Evolutionary conservation across 2,888 invertebrate genomes (phyloP).

Genomic region (Eupithecia subfuscata): DNA sequence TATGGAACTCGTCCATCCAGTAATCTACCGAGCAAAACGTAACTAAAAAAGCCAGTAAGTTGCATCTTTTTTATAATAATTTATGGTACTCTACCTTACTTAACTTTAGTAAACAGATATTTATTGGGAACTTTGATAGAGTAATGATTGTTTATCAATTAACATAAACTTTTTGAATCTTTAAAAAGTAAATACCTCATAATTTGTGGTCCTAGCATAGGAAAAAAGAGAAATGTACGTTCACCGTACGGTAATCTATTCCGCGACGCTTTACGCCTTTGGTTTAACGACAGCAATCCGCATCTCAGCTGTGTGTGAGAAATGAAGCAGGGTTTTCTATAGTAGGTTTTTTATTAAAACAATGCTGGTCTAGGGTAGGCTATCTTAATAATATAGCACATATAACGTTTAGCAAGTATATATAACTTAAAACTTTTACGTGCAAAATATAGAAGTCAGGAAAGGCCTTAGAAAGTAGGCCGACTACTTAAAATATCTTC

Average conservation of each 20-base stretch:
- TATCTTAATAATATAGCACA: neutral
- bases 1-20: neutral
- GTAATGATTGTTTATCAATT: too few species aligned
- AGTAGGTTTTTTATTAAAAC: neutral
- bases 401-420: neutral
- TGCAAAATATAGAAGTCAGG: neutral
- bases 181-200: too few species aligned
- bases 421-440: neutral
- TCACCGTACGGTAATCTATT: neutral
- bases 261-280: neutral
- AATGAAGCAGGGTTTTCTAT: neutral
- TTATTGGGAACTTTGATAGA: too few species aligned
- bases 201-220: too few species aligned
- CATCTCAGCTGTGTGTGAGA: neutral
- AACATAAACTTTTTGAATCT: too few species aligned
- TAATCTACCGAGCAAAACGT: neutral
- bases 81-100: neutral
- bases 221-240: too few species aligned
- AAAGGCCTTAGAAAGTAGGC: neutral
- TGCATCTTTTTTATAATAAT: neutral
- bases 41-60: neutral
- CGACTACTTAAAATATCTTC: neutral
- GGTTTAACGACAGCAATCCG: neutral
- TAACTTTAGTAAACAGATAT: too few species aligned
- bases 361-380: neutral